Evolutionary conservation across 2,113 vertebrate genomes (phyloP).

Genomic region (Symphodus melops): DNA sequence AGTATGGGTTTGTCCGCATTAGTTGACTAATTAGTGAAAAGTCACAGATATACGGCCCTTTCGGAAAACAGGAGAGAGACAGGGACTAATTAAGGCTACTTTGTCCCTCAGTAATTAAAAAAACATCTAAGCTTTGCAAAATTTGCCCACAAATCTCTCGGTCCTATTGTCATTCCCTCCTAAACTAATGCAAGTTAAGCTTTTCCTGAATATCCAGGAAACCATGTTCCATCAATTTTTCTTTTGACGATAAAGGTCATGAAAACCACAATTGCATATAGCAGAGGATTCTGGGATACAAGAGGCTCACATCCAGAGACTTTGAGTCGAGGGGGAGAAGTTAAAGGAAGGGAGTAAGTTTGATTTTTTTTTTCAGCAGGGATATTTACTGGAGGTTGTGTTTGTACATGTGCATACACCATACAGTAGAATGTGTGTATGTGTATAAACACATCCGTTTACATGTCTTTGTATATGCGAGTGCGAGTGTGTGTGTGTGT

Average conservation of each 20-base stretch:
- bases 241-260: slow-evolving; percentile 61
- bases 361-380: neutral
- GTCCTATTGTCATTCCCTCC: slow-evolving; percentile 52
- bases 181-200: slow-evolving; percentile 57
- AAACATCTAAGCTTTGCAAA: slow-evolving; percentile 76
- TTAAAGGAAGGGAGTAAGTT: slow-evolving; percentile 32
- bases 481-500: slow-evolving; percentile 36
- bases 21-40: slow-evolving; percentile 77
- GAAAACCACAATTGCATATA: slow-evolving; percentile 28
- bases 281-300: slow-evolving; percentile 21
- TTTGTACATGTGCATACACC: slow-evolving; percentile 56
- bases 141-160: slow-evolving; percentile 60
- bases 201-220: slow-evolving; percentile 64
- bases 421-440: slow-evolving; percentile 45
- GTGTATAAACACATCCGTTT: slow-evolving; percentile 14
- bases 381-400: slow-evolving; percentile 59
- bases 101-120: slow-evolving; percentile 78
- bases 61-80: slow-evolving; percentile 65
- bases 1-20: slow-evolving; percentile 52
- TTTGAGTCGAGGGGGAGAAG: slow-evolving; percentile 20
- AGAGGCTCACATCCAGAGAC: slow-evolving; percentile 24
- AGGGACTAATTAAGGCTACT: slow-evolving; percentile 75
- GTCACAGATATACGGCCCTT: slow-evolving; percentile 67
- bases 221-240: slow-evolving; percentile 60
- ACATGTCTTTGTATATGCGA: slow-evolving; percentile 6